Conservation (phyloP, 92 coral and sea anemone genomes). For the Porites cylindrica region DNA sequence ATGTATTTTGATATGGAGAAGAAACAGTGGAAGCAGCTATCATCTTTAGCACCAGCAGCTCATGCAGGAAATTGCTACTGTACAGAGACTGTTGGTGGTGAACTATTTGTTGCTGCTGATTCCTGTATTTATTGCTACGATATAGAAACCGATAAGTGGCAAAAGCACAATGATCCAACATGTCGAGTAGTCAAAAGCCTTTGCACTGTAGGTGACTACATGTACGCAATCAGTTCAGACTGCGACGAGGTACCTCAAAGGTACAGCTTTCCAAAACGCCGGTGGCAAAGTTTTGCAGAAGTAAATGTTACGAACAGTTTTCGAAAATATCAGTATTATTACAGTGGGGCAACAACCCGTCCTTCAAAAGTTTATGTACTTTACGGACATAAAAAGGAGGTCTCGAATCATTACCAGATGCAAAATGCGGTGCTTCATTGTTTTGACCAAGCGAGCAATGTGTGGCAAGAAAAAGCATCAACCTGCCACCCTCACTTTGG, state of each 20-base stretch:
- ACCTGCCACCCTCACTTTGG: neutral
- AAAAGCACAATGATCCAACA: neutral
- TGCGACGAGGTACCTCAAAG: neutral
- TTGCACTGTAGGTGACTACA: slow-evolving; percentile 7
- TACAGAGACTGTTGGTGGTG: slow-evolving; percentile 6
- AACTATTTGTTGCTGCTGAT: neutral
- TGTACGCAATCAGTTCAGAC: neutral
- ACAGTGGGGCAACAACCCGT: neutral
- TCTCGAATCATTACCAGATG: neutral
- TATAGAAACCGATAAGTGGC: slow-evolving; percentile 6
- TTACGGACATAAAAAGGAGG: neutral
- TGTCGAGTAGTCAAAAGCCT: neutral
- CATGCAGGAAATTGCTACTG: neutral
- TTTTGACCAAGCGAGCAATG: neutral
- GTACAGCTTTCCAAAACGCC: neutral
- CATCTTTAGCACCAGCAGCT: neutral
- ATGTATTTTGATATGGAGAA: neutral
- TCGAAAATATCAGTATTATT: too few species aligned
- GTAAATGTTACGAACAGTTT: neutral
- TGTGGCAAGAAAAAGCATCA: neutral
- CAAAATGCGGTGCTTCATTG: neutral
- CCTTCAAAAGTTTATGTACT: slow-evolving; percentile 3
- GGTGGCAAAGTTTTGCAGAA: slow-evolving; percentile 7
- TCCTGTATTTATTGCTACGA: neutral
- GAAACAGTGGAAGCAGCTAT: neutral